These are phyloP conservation scores for Iphiclides podalirius DNA, from an alignment of 2,888 invertebrate genomes.

Conservation along the genomic window DNA sequence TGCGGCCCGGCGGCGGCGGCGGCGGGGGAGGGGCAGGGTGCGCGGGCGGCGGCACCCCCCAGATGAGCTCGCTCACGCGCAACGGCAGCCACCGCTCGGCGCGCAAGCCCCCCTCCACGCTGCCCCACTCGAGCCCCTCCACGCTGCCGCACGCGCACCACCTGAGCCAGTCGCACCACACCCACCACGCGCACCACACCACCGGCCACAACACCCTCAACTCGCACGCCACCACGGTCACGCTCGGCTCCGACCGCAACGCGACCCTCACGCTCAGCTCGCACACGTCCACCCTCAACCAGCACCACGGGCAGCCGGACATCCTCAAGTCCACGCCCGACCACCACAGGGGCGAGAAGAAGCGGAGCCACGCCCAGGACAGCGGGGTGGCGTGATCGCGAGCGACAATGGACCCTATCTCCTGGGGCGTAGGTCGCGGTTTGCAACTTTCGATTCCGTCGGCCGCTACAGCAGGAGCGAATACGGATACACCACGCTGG, in stretches of 20 bases:
- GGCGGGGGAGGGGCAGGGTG: conserved; percentile 78
- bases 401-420: conserved; percentile 24
- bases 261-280: conserved; percentile 63
- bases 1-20: conserved; percentile 85
- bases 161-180: conserved; percentile 45
- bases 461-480: too few relatives aligned
- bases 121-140: conserved; percentile 69
- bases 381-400: conserved; percentile 51
- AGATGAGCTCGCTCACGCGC: conserved; percentile 88
- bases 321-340: conserved; percentile 93
- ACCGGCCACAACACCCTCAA: conserved; percentile 84
- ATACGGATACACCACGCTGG: too few relatives aligned
- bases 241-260: conserved; percentile 63
- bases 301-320: conserved; percentile 85
- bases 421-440: conserved; percentile 24
- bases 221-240: conserved; percentile 77
- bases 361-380: conserved; percentile 61
- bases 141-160: conserved; percentile 61
- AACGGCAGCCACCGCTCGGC: conserved; percentile 84
- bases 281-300: conserved; percentile 58
- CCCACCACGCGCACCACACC: conserved; percentile 55
- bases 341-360: conserved; percentile 81
- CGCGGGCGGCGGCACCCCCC: conserved; percentile 87
- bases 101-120: conserved; percentile 56
- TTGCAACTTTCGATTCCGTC: not conserved